These are phyloP conservation scores for Montifringilla adamsi DNA, from an alignment of 2,113 vertebrate genomes.

Conservation along the genomic window DNA sequence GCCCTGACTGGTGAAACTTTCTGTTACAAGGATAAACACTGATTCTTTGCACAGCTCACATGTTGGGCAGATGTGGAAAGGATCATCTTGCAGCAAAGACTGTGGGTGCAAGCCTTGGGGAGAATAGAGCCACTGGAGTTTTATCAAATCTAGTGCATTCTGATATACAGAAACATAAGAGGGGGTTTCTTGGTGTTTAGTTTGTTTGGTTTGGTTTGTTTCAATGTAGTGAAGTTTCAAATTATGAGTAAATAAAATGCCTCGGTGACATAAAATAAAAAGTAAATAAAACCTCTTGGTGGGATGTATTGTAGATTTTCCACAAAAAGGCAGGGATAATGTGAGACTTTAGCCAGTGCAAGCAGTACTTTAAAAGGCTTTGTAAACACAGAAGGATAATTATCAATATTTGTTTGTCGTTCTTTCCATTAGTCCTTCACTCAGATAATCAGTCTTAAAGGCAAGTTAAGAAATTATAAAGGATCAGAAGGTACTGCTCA, in stretches of 20 bases:
- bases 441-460: background rate
- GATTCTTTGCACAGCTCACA: background rate
- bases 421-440: background rate
- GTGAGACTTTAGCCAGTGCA: background rate
- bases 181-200: background rate
- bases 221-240: background rate
- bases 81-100: conserved; percentile 1
- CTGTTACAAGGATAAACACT: background rate
- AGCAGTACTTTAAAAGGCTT: background rate
- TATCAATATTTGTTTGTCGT: background rate
- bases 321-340: background rate
- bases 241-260: background rate
- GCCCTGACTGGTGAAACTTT: background rate
- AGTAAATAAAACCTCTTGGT: background rate
- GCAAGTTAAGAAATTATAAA: background rate
- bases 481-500: background rate
- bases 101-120: background rate
- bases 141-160: conserved; percentile 5
- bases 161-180: background rate
- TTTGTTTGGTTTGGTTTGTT: background rate
- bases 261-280: background rate
- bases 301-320: background rate
- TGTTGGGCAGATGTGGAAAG: conserved; percentile 35
- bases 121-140: background rate
- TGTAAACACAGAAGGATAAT: background rate